A percentile compares a stretch with the other conserved stretches of the same genome.
Conservation (phyloP, 2,888 invertebrate species). For the Sinhomidia bicolor region DNA sequence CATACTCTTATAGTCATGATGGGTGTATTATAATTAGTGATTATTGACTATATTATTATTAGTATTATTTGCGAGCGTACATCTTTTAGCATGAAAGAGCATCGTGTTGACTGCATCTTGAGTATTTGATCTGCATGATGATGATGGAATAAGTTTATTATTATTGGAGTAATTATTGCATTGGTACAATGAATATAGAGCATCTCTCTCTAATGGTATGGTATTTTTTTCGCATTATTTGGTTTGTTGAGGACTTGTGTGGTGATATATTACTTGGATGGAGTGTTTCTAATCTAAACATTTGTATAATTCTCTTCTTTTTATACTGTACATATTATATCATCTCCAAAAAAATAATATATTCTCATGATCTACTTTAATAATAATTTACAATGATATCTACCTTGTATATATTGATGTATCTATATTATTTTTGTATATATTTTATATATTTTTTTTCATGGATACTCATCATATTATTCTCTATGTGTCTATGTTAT, state of each 20-base stretch:
- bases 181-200: neutral
- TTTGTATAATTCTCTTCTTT: neutral
- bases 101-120: slow-evolving; percentile 15
- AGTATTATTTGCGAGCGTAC: neutral
- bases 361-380: too few species aligned
- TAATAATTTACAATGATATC: neutral
- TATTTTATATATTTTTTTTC: slow-evolving; percentile 11
- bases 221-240: slow-evolving; percentile 11
- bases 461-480: neutral
- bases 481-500: slow-evolving; percentile 41
- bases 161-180: neutral
- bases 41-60: neutral
- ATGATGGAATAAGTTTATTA: too few species aligned
- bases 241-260: slow-evolving; percentile 30
- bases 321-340: neutral
- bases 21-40: neutral
- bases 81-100: neutral
- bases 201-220: slow-evolving; percentile 17
- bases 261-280: neutral
- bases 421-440: slow-evolving; percentile 32
- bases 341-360: neutral
- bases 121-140: slow-evolving; percentile 28
- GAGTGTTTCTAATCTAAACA: neutral
- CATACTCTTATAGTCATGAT: slow-evolving; percentile 1
- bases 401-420: neutral